Conservation (phyloP, 2,113 vertebrate species). For the Pipra filicauda region DNA sequence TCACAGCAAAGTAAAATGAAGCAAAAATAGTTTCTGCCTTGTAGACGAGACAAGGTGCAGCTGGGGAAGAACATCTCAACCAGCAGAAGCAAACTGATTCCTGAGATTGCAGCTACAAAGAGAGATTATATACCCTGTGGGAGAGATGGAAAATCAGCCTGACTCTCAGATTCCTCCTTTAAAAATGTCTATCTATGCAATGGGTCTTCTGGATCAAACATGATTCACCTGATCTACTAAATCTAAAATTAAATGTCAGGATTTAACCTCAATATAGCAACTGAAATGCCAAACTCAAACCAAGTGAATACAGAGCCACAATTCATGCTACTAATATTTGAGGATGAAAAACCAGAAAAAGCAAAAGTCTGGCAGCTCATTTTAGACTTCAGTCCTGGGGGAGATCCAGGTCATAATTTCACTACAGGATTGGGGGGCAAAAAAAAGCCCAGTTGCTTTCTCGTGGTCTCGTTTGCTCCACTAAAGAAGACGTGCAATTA, state of each 20-base stretch:
- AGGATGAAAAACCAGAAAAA: neutral
- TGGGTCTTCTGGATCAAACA: neutral
- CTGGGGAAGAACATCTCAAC: rapidly evolving
- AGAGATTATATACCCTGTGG: neutral
- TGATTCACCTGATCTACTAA: neutral
- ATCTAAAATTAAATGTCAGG: neutral
- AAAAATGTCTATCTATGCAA: neutral
- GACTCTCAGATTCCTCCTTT: neutral
- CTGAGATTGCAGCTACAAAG: neutral
- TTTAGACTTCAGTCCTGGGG: neutral
- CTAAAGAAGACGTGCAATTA: neutral
- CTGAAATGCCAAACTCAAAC: neutral
- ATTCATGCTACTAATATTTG: neutral
- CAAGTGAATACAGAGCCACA: neutral
- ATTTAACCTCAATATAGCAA: neutral
- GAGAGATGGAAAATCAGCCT: neutral
- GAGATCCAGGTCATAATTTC: neutral
- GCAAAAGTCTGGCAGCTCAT: neutral
- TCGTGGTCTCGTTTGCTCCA: neutral
- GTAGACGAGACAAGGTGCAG: neutral
- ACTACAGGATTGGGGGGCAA: neutral
- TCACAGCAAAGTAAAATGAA: rapidly evolving
- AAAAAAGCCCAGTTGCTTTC: neutral
- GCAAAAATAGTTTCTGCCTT: neutral
- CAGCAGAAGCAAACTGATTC: neutral